Evolutionary conservation across 2,113 vertebrate genomes (phyloP).

Genomic region (Thamnaconus septentrionalis): DNA sequence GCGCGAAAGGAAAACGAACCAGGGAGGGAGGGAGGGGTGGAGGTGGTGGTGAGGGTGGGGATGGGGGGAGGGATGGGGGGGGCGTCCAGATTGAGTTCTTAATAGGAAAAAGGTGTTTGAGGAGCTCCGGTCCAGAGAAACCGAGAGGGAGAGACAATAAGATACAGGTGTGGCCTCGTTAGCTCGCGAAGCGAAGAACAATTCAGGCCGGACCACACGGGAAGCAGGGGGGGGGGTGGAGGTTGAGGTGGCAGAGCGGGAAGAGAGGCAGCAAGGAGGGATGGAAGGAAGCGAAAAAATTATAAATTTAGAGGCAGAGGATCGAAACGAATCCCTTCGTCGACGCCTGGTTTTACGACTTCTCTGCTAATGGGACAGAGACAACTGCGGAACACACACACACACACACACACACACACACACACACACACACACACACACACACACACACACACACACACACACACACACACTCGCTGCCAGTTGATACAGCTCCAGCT

Average conservation of each 20-base stretch:
- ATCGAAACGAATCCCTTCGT: too few relatives aligned
- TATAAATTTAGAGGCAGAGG: too few relatives aligned
- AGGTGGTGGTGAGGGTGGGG: slow-evolving; percentile 5
- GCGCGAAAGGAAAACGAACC: slow-evolving; percentile 48
- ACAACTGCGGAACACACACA: too few relatives aligned
- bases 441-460: not conserved
- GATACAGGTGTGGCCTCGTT: slow-evolving; percentile 64
- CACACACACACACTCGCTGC: not conserved
- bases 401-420: too few relatives aligned
- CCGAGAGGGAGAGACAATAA: slow-evolving; percentile 56
- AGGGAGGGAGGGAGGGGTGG: slow-evolving; percentile 16
- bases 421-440: slow-evolving; percentile 5
- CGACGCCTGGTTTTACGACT: too few relatives aligned
- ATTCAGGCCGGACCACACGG: slow-evolving; percentile 61
- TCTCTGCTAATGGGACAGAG: too few relatives aligned
- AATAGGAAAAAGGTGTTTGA: slow-evolving; percentile 71
- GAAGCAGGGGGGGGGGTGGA: slow-evolving; percentile 24
- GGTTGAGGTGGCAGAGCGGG: not conserved
- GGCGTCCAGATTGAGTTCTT: slow-evolving; percentile 25
- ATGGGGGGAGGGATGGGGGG: slow-evolving; percentile 10
- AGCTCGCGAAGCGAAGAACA: slow-evolving; percentile 54
- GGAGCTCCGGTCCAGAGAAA: slow-evolving; percentile 48
- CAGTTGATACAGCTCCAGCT: slow-evolving; percentile 23
- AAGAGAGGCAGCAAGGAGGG: not conserved
- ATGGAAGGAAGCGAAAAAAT: not conserved